A percentile compares a stretch with the other conserved stretches of the same genome.
phyloP scores from a whole-genome alignment of 2,888 invertebrate species.

The Barypeithes pellucidus region DNA sequence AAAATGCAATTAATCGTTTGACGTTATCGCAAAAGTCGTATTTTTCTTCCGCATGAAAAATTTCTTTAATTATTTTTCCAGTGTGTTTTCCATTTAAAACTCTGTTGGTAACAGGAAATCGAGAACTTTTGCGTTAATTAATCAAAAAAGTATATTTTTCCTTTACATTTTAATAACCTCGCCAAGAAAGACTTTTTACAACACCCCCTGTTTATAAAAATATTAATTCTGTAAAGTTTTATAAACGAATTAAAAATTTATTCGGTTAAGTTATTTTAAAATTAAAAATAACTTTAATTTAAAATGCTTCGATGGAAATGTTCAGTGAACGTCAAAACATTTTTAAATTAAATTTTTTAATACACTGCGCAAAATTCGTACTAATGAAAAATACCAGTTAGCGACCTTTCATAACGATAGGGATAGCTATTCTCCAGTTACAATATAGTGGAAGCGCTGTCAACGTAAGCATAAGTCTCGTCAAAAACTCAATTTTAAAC shows the following conservation, averaged over 20 bases:
- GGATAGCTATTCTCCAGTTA: too few relatives aligned
- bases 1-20: conserved; percentile 46
- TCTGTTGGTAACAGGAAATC: conserved; percentile 20
- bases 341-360: not conserved
- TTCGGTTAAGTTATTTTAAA: not conserved
- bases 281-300: not conserved
- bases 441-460: too few relatives aligned
- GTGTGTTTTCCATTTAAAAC: conserved; percentile 37
- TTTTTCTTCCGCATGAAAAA: conserved; percentile 51
- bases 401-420: too few relatives aligned
- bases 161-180: conserved; percentile 15
- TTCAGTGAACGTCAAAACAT: not conserved
- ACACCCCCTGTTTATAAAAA: conserved; percentile 9
- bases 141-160: conserved; percentile 28
- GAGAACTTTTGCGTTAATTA: conserved; percentile 34
- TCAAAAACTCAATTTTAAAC: too few relatives aligned
- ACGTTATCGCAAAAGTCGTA: conserved; percentile 49
- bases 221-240: conserved; percentile 6
- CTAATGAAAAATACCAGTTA: too few relatives aligned
- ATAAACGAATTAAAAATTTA: conserved; percentile 7
- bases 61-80: conserved; percentile 50
- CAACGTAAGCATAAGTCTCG: too few relatives aligned
- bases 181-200: not conserved
- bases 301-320: not conserved
- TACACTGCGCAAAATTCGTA: too few relatives aligned